A percentile compares a stretch with the other conserved stretches of the same genome.
Conservation (phyloP, 2,797 vertebrate genomes). For the Anguilla anguilla region DNA sequence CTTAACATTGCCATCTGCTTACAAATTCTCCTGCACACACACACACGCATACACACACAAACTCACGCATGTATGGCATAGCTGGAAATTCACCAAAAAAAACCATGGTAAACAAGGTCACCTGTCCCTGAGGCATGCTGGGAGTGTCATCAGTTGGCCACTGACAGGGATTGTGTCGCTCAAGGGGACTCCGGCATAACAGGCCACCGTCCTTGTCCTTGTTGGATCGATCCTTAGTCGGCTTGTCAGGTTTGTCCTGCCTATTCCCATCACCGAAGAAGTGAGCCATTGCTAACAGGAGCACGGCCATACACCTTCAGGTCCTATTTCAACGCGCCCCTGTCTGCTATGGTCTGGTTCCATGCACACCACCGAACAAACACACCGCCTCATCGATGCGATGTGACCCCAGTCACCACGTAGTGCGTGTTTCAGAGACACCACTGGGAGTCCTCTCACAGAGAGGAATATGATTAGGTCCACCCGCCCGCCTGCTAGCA, state of each 20-base stretch:
- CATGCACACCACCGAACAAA: conserved; percentile 37
- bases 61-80: conserved; percentile 3
- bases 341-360: conserved; percentile 49
- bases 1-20: conserved; percentile 30
- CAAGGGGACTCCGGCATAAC: conserved; percentile 27
- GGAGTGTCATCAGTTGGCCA: conserved; percentile 62
- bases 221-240: conserved; percentile 61
- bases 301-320: conserved; percentile 39
- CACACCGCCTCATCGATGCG: background rate
- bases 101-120: conserved; percentile 60
- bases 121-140: conserved; percentile 46
- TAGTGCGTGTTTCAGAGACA: conserved; percentile 26
- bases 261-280: conserved; percentile 59
- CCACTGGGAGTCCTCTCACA: background rate
- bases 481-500: background rate
- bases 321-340: conserved; percentile 43
- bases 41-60: conserved; percentile 18
- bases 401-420: conserved; percentile 29
- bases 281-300: conserved; percentile 58
- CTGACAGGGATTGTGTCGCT: conserved; percentile 46
- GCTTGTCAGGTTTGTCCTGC: conserved; percentile 59
- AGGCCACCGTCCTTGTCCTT: conserved; percentile 62
- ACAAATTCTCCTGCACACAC: conserved; percentile 18
- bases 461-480: background rate
- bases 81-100: conserved; percentile 47